Conservation (phyloP, 2,888 invertebrate genomes). For the Microctonus hyperodae region DNA sequence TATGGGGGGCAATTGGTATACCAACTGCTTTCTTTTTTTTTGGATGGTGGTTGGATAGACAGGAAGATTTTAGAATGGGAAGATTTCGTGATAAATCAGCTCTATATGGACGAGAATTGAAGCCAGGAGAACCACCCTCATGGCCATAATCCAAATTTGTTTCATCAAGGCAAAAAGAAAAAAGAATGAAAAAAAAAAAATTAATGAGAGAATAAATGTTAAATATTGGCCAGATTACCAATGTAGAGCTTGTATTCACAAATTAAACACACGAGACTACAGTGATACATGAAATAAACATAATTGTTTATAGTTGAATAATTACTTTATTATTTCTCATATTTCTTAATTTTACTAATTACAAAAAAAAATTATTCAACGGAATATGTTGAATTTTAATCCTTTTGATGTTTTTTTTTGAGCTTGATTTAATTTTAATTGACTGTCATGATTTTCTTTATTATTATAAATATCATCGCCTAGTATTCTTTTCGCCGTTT, state of each 20-base stretch:
- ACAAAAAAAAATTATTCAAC: constrained; percentile 26
- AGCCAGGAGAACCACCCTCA: constrained; percentile 74
- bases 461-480: constrained; percentile 46
- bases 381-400: constrained; percentile 57
- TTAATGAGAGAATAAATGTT: constrained; percentile 3
- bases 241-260: constrained; percentile 17
- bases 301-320: not conserved
- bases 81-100: constrained; percentile 81
- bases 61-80: constrained; percentile 76
- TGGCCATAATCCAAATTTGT: constrained; percentile 69
- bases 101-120: constrained; percentile 73
- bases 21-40: constrained; percentile 66
- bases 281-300: constrained; percentile 7
- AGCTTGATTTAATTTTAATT: constrained; percentile 36
- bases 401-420: constrained; percentile 46
- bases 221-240: not conserved
- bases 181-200: no score
- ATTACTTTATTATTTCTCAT: no score
- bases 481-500: constrained; percentile 41
- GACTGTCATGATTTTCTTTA: constrained; percentile 45
- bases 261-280: constrained; percentile 4
- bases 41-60: constrained; percentile 72
- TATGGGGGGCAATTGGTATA: constrained; percentile 66
- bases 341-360: no score
- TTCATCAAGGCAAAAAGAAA: no score